A percentile compares a stretch with the other conserved stretches of the same genome.
Evolutionary conservation across 2,888 invertebrate genomes (phyloP).

Genomic region (Mactromeris polynyma): DNA sequence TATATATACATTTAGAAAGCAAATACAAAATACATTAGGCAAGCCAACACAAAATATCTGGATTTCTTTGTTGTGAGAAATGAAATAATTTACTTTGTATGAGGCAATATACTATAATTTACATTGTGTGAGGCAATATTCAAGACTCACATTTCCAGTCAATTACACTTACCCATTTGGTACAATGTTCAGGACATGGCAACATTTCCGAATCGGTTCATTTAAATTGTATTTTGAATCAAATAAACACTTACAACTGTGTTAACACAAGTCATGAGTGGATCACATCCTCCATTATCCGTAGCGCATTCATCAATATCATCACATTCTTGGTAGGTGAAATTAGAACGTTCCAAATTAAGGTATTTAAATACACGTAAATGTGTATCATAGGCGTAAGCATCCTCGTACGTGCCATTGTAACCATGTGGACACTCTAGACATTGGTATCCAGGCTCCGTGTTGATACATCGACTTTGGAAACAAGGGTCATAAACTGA

Average conservation of each 20-base stretch:
- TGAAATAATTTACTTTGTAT: no score
- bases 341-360: constrained; percentile 61
- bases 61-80: no score
- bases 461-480: constrained; percentile 74
- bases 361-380: constrained; percentile 67
- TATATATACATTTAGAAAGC: no score
- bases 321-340: constrained; percentile 70
- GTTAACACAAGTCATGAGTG: constrained; percentile 75
- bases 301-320: constrained; percentile 75
- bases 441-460: constrained; percentile 78
- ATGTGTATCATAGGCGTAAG: constrained; percentile 65
- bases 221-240: no score
- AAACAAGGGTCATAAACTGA: constrained; percentile 67
- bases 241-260: constrained; percentile 76
- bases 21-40: no score
- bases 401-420: constrained; percentile 76
- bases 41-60: no score
- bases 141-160: no score
- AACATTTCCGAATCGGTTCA: no score
- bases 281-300: constrained; percentile 80
- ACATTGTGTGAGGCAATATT: no score
- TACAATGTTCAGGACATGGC: no score
- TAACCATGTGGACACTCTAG: constrained; percentile 75
- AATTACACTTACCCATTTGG: no score
- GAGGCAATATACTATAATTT: no score